A percentile compares a stretch with the other conserved stretches of the same genome.
Conservation (phyloP, 1,140 invertebrate genomes). For the Leptoteleia sp. region DNA sequence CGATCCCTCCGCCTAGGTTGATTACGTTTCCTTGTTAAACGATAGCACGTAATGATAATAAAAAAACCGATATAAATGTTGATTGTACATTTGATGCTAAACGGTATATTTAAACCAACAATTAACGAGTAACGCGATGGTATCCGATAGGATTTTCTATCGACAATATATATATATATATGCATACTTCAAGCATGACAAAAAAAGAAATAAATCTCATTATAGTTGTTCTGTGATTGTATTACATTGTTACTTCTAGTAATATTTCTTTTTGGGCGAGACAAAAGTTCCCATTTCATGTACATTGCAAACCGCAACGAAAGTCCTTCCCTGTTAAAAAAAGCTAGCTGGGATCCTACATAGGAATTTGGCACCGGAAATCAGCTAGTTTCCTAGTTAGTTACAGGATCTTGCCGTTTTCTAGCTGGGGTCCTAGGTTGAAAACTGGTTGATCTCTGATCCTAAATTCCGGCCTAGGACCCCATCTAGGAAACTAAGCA, state of each 20-base stretch:
- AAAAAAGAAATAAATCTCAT: constrained; percentile 30
- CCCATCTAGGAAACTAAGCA: too few relatives aligned
- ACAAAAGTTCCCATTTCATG: constrained; percentile 14
- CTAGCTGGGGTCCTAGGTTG: too few relatives aligned
- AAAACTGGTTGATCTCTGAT: too few relatives aligned
- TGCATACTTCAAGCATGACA: constrained; percentile 33
- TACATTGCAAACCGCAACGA: too few relatives aligned
- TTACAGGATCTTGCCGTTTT: too few relatives aligned
- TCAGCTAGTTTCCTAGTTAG: too few relatives aligned
- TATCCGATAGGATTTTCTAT: constrained; percentile 41
- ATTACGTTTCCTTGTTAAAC: constrained; percentile 44
- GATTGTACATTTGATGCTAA: constrained; percentile 44
- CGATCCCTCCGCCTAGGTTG: constrained; percentile 15
- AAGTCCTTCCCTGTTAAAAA: too few relatives aligned
- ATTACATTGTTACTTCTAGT: constrained; percentile 34
- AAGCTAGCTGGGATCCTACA: too few relatives aligned
- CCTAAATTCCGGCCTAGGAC: too few relatives aligned
- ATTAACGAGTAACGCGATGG: constrained; percentile 22
- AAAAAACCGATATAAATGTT: constrained; percentile 40
- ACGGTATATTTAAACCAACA: constrained; percentile 33
- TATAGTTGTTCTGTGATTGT: constrained; percentile 44
- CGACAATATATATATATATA: constrained; percentile 37
- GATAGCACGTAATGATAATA: constrained; percentile 29
- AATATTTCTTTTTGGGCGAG: constrained; percentile 20
- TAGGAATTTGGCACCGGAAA: too few relatives aligned